These are phyloP conservation scores for Ferdinandea cuprea DNA, from an alignment of 2,888 invertebrate genomes.

Conservation along the genomic window DNA sequence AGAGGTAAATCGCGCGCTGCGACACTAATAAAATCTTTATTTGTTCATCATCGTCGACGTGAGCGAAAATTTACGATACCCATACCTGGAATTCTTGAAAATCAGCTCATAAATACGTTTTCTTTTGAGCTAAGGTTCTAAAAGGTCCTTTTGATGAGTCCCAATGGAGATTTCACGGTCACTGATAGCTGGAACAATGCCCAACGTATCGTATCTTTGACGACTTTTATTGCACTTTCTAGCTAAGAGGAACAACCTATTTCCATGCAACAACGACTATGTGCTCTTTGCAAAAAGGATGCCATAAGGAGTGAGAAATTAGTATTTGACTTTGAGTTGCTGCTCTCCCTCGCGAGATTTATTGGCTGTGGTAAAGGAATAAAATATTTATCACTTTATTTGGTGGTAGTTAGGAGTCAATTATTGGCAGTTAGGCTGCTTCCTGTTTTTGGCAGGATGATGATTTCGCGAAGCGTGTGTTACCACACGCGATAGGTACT, in stretches of 20 bases:
- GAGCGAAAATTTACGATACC: slow-evolving; percentile 69
- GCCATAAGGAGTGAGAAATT: background rate
- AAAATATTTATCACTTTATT: slow-evolving; percentile 72
- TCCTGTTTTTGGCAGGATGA: slow-evolving; percentile 26
- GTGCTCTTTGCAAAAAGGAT: slow-evolving; percentile 22
- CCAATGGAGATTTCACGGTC: slow-evolving; percentile 71
- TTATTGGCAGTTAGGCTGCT: slow-evolving; percentile 45
- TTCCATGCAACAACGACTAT: slow-evolving; percentile 5
- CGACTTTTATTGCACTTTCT: slow-evolving; percentile 60
- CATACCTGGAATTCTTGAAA: slow-evolving; percentile 71
- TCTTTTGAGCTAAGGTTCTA: slow-evolving; percentile 49
- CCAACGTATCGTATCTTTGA: background rate
- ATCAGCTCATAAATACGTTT: slow-evolving; percentile 64
- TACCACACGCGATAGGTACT: slow-evolving; percentile 61
- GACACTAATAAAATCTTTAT: slow-evolving; percentile 71
- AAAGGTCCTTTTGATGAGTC: slow-evolving; percentile 55
- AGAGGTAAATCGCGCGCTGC: slow-evolving; percentile 60
- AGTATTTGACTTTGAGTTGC: background rate
- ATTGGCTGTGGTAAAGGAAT: slow-evolving; percentile 66
- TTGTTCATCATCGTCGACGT: slow-evolving; percentile 71
- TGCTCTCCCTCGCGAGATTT: slow-evolving; percentile 54
- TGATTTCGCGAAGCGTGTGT: slow-evolving; percentile 43
- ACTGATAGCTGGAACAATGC: slow-evolving; percentile 65
- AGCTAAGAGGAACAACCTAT: slow-evolving; percentile 35
- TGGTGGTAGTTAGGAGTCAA: slow-evolving; percentile 67